Base-by-base conservation (phyloP, 2,888 invertebrate genomes). In the Pterostichus niger region DNA sequence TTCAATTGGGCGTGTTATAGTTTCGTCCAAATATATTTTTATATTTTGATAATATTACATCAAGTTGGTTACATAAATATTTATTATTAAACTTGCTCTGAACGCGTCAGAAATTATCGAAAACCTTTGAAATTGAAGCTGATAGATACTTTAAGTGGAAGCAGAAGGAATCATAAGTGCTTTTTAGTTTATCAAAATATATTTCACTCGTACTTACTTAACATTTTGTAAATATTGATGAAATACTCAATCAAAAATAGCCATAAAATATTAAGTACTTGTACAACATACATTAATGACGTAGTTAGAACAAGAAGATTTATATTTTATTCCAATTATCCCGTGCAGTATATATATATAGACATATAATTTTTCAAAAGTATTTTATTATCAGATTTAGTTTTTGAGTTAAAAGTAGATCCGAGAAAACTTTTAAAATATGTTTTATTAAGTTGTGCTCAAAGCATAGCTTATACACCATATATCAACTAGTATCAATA, bases 11-110 rank as follows among this genome's bases (percentile, higher is more conserved):
- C 49, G 59, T 59, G 31, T 31, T 15, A 59, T 24, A 59, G 24
- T 24, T 10, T 17, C 10, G 59, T 59, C 31, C 31, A 59, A 59
- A 59, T 59, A 59, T 59, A 59, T 59, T 59, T 59, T 59, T 59
- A 49, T 2, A 49, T 49, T 49, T 49, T 49, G 49, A 49, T 49
- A 49, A 7, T 40, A 40, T 40, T 24, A 24, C 24, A 24, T 24
- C 24, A 24, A 40, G 6, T 6, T 40, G 2, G 49, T 49, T 49
- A 49, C 49, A 49, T 49, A 49, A 49, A 49, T 49, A 49, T 49
- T 49, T 13, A 40, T 40, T 40, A 40, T 49, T 49, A 49, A 49
- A 13, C 49, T 13, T n/a, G 49, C 10, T 9, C 9, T 9, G 49
- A 49, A 7, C 10, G 49, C 11, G 11, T 49, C 49, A 49, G 49